Base-by-base conservation (phyloP, 2,797 vertebrate species). In the Urosaurus nigricauda region DNA sequence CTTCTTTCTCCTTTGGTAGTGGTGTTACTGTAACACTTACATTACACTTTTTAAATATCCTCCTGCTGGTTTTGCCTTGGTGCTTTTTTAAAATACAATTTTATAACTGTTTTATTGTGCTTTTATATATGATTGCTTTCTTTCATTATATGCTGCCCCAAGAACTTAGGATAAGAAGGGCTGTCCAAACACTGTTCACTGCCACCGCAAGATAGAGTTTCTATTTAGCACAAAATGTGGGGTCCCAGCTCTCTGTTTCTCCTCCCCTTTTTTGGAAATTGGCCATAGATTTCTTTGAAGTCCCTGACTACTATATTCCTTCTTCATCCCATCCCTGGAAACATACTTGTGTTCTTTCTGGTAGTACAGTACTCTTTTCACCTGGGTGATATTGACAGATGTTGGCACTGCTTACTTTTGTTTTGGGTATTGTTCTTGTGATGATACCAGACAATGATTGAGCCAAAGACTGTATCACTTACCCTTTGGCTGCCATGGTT, bases 391-490 rank as follows among this genome's bases (percentile, higher is more conserved):
- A 90, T 1, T 77, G 60, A 24, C 32, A 4, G 71, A 86, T 86
- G 79, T 77, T 86, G 60, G 79, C 79, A 77, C 19, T 19, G 16
- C 32, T 78, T 6, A 13, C 47, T 70, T 82, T 86, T 83, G 79
- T 86, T 75, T 47, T 24, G 71, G 75, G 51, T 68, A 58, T 82
- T 82, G 35, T 68, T 56, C 60, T 83, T 77, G 19, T n/a, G 51
- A 68, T 89, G 88, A 86, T 58, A 82, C 71, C 80, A 35, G 79
- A 78, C 35, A 53, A 29, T 17, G 84, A 77, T n/a, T 75, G 35
- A 86, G 58, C 43, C 58, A 68, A 82, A 82, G 79, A 19, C 84
- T 83, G 79, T 83, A 86, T 86, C 79, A 47, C 58, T 88, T 89
- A 83, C 73, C 47, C 84, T 77, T 77, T 68, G 37, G 80, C 79